Evolutionary conservation across 2,888 invertebrate species (phyloP).

Genomic region (Rhopalosiphum nymphaeae): DNA sequence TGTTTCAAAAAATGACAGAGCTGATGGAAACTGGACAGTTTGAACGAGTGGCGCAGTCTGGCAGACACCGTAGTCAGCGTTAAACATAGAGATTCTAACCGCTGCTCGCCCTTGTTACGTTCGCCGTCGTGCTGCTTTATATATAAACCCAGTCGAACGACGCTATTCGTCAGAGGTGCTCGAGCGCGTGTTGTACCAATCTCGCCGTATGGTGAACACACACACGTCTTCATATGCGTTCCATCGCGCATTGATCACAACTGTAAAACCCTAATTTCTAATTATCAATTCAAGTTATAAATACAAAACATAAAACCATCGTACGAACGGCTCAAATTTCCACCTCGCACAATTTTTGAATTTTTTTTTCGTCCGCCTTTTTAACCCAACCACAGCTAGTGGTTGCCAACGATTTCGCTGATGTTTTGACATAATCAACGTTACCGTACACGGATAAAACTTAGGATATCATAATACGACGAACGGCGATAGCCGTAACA

Average conservation of each 20-base stretch:
- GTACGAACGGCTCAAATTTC: not conserved
- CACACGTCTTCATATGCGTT: not conserved
- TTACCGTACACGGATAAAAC: no score
- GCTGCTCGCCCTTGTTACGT: not conserved
- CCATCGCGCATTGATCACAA: not conserved
- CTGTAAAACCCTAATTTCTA: not conserved
- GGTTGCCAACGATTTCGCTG: not conserved
- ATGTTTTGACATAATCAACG: not conserved
- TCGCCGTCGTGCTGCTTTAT: accelerated
- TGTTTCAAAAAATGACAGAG: not conserved
- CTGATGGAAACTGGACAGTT: not conserved
- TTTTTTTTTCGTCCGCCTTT: not conserved
- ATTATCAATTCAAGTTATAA: not conserved
- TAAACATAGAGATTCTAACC: not conserved
- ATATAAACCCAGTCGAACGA: not conserved
- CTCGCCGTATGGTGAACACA: constrained; percentile 11
- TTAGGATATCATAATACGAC: no score
- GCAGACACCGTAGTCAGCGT: accelerated
- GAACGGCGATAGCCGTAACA: no score
- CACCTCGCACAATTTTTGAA: constrained; percentile 14
- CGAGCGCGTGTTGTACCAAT: not conserved
- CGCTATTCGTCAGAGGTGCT: not conserved
- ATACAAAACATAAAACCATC: not conserved
- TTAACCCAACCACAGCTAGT: no score
- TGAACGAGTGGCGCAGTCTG: not conserved